Base-by-base conservation (phyloP, 1,140 invertebrate genomes). In the Conopomorpha cramerella region DNA sequence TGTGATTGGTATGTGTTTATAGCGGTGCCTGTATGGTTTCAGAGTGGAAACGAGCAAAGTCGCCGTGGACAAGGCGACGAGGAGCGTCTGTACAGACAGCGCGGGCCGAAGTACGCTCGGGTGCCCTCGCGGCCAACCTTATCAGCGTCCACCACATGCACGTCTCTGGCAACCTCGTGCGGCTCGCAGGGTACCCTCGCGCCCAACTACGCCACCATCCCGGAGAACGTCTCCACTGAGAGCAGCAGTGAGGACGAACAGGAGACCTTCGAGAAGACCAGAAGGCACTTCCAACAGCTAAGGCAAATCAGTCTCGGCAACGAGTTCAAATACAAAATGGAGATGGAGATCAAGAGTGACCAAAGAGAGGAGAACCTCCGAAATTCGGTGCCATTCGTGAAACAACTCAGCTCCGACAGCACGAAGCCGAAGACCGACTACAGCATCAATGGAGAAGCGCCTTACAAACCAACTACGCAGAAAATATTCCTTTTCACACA, bases 271-370 rank as follows among this genome's bases (percentile, higher is more conserved):
- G 72, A 79, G 39, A 66, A 70, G 33, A 76, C 72, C 6, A 55
- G 73, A 16, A 63, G 65, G 2, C 74, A 78, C 44, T 78, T 78
- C 42, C 74, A 78, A 51, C 70, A 78, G 34, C 43, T 76, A 30
- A 59, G 71, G 7, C 70, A 77, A 43, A 77, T 76, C 41, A 78
- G 74, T 48, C 53, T 78, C 37, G 70, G 70, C 15, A 74, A 74
- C 63, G 65, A 72, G 38, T 72, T 66, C 37, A 79, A 79, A 47
- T 77, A 77, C 57, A 78, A 77, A 46, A 77, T 82, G 72, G 82
- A 83, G 55, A 82, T 83, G 82, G 81, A 83, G 51, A 79, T 80
- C n/a, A 82, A 79, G 53, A 81, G 73, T 38, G 66, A 58, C 2
- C n/a, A n/a, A n/a, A 79, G 81, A 36, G 78, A 80, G 25, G 81